A percentile compares a stretch with the other conserved stretches of the same genome.
Conservation (phyloP, 2,797 vertebrate species). For the Capromys pilorides region DNA sequence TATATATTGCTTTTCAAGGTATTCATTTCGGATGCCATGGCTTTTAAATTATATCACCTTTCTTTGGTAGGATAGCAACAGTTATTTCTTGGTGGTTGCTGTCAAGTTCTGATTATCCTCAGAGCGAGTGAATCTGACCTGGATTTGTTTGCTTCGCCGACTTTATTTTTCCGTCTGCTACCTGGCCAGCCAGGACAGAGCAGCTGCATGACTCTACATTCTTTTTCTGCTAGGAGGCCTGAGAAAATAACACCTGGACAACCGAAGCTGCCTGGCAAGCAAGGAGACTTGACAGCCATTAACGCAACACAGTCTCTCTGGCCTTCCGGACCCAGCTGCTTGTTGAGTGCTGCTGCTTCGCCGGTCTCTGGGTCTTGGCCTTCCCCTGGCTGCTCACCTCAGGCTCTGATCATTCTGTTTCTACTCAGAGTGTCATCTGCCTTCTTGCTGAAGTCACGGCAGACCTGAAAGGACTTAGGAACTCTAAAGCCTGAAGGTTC, state of each 20-base stretch:
- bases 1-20: not conserved
- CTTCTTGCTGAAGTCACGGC: not conserved
- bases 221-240: not conserved
- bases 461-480: not conserved
- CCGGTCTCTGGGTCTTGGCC: not conserved
- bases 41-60: conserved; percentile 28
- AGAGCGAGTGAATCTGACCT: not conserved
- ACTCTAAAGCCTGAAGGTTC: not conserved
- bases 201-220: not conserved
- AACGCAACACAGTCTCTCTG: not conserved
- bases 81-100: not conserved
- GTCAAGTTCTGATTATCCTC: not conserved
- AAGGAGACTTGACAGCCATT: not conserved
- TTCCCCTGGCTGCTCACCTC: not conserved
- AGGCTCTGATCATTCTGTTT: not conserved
- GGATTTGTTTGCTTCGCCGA: not conserved
- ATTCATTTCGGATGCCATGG: not conserved
- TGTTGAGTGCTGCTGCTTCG: not conserved
- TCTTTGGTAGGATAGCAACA: not conserved
- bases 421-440: not conserved
- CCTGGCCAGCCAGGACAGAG: not conserved
- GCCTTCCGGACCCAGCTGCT: not conserved
- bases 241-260: not conserved
- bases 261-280: not conserved
- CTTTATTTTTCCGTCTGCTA: conserved; percentile 3